Evolutionary conservation across 2,113 vertebrate genomes (phyloP).

Genomic region (Numida meleagris): DNA sequence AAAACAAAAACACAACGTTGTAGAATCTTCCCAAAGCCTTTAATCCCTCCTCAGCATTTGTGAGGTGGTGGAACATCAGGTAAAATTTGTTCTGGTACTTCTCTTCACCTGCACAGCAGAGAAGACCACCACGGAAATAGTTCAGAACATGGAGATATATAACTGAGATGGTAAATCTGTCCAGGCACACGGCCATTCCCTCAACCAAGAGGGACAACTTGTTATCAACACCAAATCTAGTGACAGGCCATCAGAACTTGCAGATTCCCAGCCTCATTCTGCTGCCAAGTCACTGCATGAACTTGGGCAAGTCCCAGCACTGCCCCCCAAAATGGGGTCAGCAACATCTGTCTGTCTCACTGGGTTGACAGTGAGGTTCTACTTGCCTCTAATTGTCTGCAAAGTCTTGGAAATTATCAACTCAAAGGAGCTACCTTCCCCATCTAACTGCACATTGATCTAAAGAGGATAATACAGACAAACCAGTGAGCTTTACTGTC

Average conservation of each 20-base stretch:
- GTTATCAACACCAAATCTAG: not conserved
- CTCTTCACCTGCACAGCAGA: not conserved
- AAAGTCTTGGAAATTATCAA: no score
- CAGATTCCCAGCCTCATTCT: not conserved
- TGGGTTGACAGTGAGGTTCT: not conserved
- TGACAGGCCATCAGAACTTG: not conserved
- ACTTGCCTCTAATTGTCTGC: not conserved
- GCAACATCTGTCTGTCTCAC: not conserved
- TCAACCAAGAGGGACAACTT: not conserved
- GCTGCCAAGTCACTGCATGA: not conserved
- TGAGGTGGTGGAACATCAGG: not conserved
- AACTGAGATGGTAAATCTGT: not conserved
- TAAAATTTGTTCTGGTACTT: not conserved
- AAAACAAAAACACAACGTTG: not conserved
- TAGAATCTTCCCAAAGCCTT: not conserved
- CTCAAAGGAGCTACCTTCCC: not conserved
- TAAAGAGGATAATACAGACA: not conserved
- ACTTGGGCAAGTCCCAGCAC: not conserved
- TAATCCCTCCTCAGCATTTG: fast-evolving
- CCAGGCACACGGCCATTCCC: not conserved
- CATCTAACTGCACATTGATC: not conserved
- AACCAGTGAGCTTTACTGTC: not conserved
- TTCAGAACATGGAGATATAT: not conserved
- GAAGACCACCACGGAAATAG: fast-evolving
- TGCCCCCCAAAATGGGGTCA: fast-evolving